phyloP scores from a whole-genome alignment of 2,113 vertebrate genomes.

The Motacilla tschutschensis region DNA sequence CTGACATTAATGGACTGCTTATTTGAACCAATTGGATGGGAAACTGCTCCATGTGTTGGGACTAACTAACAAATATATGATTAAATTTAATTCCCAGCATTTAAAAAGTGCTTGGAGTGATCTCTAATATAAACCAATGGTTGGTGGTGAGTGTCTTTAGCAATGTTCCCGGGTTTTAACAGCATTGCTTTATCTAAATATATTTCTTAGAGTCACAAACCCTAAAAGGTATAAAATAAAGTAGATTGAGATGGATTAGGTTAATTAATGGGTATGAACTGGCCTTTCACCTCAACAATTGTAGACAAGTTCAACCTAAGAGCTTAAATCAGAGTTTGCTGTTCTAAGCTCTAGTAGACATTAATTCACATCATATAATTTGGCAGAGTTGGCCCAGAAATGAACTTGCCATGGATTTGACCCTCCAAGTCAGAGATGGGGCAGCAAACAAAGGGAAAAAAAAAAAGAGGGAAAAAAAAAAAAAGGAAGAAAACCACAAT shows the following conservation, averaged over 20 bases:
- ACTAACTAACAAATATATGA: conserved; percentile 29
- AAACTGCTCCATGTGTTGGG: not conserved
- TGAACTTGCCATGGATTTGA: conserved; percentile 74
- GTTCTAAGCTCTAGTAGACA: conserved; percentile 69
- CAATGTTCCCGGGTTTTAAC: conserved; percentile 48
- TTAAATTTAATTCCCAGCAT: conserved; percentile 40
- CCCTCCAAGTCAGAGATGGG: conserved; percentile 54
- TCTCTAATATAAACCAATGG: conserved; percentile 20
- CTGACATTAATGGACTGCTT: conserved; percentile 25
- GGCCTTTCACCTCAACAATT: conserved; percentile 73
- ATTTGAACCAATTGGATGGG: conserved; percentile 4
- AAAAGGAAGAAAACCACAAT: not conserved
- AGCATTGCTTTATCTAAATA: conserved; percentile 62
- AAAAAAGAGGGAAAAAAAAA: not conserved
- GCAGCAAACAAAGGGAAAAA: not conserved
- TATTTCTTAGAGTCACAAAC: conserved; percentile 62
- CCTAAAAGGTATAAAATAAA: conserved; percentile 72
- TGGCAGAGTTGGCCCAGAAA: conserved; percentile 78
- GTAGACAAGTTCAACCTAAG: conserved; percentile 76
- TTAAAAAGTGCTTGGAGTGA: conserved; percentile 37
- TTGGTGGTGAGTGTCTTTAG: conserved; percentile 29
- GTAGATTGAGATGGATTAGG: conserved; percentile 75
- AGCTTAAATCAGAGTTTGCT: conserved; percentile 78
- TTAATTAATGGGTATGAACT: conserved; percentile 76
- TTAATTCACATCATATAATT: conserved; percentile 80